Evolutionary conservation across 1,140 invertebrate species (phyloP).

Genomic region (Caenorhabditis latens): DNA sequence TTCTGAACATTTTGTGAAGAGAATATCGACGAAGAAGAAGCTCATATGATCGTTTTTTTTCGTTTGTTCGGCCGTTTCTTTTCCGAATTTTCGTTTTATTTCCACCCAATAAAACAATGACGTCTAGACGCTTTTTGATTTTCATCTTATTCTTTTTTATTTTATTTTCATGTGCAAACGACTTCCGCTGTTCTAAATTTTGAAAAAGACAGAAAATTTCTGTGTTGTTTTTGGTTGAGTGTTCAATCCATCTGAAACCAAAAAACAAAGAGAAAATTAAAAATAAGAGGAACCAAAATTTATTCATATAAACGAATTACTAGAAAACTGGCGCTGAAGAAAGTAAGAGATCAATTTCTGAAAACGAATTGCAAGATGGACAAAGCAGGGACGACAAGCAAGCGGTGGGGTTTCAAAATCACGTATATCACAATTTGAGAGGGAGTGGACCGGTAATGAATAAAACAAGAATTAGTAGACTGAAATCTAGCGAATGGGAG

Average conservation of each 20-base stretch:
- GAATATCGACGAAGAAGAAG: background rate
- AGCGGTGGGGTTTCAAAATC: background rate
- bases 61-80: background rate
- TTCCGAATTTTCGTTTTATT: background rate
- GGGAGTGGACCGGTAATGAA: background rate
- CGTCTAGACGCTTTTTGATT: slow-evolving; percentile 49
- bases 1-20: background rate
- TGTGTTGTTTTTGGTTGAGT: too few relatives aligned
- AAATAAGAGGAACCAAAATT: too few relatives aligned
- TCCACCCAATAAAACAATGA: slow-evolving; percentile 26
- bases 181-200: slow-evolving; percentile 11
- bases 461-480: too few relatives aligned
- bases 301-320: too few relatives aligned
- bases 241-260: background rate
- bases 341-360: too few relatives aligned
- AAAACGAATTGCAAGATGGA: background rate
- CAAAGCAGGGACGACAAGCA: background rate
- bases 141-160: background rate
- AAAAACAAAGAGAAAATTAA: background rate
- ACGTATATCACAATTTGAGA: slow-evolving; percentile 37
- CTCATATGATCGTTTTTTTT: background rate
- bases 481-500: too few relatives aligned
- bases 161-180: slow-evolving; percentile 17
- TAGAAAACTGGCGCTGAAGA: too few relatives aligned
- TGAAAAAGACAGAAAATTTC: background rate